These are phyloP conservation scores for Pachycephus smyrnensis DNA, from an alignment of 2,888 invertebrate genomes.

Conservation along the genomic window DNA sequence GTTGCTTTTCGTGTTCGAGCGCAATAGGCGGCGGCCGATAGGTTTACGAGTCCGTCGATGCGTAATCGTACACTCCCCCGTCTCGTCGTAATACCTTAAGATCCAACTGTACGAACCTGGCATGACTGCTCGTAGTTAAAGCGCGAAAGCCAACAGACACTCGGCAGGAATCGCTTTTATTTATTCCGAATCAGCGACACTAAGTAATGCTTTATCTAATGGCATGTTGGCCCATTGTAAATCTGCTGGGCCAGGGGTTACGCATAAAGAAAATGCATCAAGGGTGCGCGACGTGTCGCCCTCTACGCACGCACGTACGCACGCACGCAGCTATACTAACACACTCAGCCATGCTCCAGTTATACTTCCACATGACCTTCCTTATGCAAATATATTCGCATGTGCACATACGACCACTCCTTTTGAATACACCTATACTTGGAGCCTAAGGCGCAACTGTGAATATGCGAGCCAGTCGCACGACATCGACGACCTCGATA, in stretches of 20 bases:
- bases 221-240: slow-evolving; percentile 31
- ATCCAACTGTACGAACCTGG: background rate
- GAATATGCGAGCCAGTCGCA: no score
- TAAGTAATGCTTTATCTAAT: slow-evolving; percentile 17
- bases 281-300: background rate
- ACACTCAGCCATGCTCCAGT: background rate
- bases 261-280: background rate
- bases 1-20: background rate
- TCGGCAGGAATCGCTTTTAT: background rate
- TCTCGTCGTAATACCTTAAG: background rate
- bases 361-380: no score
- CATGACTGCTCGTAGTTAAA: slow-evolving; percentile 3
- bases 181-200: slow-evolving; percentile 3
- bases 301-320: background rate
- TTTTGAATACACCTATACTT: no score
- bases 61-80: background rate
- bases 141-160: background rate
- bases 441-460: no score
- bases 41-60: background rate
- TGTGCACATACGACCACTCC: no score
- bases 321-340: background rate
- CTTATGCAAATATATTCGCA: no score
- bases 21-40: background rate
- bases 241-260: slow-evolving; percentile 13
- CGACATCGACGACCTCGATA: no score